phyloP scores from a whole-genome alignment of 2,797 vertebrate genomes.

The Premnoplex brunnescens region DNA sequence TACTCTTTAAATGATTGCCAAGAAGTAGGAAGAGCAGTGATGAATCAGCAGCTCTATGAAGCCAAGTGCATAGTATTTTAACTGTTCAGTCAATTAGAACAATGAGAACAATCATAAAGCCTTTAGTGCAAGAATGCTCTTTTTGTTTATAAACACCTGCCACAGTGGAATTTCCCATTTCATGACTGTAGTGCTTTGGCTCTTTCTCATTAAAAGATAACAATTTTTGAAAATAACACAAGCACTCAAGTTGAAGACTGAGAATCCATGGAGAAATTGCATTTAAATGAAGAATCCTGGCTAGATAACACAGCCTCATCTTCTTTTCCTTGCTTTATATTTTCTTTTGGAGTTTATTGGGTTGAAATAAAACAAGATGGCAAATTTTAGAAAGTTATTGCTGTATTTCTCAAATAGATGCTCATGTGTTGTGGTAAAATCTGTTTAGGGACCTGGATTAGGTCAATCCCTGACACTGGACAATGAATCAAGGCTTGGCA shows the following conservation, averaged over 20 bases:
- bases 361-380: background rate
- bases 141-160: background rate
- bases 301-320: background rate
- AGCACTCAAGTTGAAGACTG: background rate
- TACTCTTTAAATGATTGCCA: background rate
- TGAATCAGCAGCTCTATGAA: background rate
- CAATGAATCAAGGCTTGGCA: background rate
- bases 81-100: background rate
- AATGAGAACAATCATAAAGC: background rate
- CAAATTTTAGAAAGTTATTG: background rate
- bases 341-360: background rate
- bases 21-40: background rate
- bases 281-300: background rate
- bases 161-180: background rate
- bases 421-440: background rate
- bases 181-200: background rate
- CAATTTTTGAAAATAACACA: background rate
- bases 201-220: background rate
- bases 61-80: background rate
- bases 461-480: fast-evolving
- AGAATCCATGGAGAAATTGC: background rate
- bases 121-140: background rate
- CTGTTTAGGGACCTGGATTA: background rate
- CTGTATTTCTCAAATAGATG: background rate
- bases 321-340: background rate